phyloP scores from a whole-genome alignment of 2,797 vertebrate species.

The Cyprinodon diabolis region DNA sequence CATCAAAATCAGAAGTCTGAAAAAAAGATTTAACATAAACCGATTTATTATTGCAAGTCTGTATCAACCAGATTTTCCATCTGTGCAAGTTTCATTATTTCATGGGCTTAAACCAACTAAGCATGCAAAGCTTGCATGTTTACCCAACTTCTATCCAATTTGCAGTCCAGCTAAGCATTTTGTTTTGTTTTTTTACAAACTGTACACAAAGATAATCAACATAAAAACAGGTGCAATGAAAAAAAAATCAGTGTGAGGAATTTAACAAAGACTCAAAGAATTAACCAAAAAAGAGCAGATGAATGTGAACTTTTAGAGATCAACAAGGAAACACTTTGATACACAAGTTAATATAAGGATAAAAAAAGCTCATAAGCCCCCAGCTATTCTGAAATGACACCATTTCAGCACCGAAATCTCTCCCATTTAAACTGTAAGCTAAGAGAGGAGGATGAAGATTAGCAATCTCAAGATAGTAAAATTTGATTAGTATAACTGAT shows the following conservation, averaged over 20 bases:
- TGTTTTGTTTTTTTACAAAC: slow-evolving; percentile 20
- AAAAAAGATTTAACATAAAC: background rate
- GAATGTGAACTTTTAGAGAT: slow-evolving; percentile 22
- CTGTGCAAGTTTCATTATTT: background rate
- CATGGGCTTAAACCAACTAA: background rate
- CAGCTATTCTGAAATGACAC: background rate
- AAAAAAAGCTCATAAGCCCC: background rate
- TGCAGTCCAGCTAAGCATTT: background rate
- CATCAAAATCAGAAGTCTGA: background rate
- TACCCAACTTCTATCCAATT: slow-evolving; percentile 15
- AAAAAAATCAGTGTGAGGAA: slow-evolving; percentile 13
- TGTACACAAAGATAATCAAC: slow-evolving; percentile 24
- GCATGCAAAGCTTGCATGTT: slow-evolving; percentile 2
- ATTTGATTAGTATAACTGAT: background rate
- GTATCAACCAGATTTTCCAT: background rate
- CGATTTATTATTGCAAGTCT: slow-evolving; percentile 1
- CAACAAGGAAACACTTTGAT: slow-evolving; percentile 1
- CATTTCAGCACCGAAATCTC: background rate
- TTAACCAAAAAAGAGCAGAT: slow-evolving; percentile 29
- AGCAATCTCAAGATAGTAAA: background rate
- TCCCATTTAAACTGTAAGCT: background rate
- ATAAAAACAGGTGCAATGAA: slow-evolving; percentile 17
- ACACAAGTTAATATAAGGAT: background rate
- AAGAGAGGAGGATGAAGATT: background rate
- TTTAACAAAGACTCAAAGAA: background rate